Evolutionary conservation across 2,113 vertebrate species (phyloP).

Genomic region (Mesembrinibis cayennensis): DNA sequence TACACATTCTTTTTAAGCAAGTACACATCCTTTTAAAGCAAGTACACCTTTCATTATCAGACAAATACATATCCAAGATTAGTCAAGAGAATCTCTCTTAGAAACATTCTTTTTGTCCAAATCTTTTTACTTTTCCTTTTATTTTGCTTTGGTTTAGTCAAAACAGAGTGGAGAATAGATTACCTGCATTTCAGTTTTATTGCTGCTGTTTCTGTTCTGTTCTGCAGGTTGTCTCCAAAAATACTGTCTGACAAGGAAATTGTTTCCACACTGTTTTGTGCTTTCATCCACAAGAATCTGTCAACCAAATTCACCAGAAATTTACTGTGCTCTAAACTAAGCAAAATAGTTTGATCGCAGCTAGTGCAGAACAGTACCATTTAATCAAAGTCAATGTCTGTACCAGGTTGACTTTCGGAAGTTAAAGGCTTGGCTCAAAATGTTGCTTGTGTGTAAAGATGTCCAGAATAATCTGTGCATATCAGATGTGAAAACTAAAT

Average conservation of each 20-base stretch:
- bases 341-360: background rate
- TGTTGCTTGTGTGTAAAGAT: background rate
- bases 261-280: background rate
- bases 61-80: background rate
- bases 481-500: background rate
- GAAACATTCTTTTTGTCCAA: background rate
- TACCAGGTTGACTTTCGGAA: background rate
- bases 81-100: background rate
- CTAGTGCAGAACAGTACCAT: background rate
- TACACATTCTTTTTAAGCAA: background rate
- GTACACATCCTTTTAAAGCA: background rate
- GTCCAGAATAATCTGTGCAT: background rate
- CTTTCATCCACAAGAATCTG: background rate
- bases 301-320: background rate
- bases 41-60: background rate
- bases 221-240: slow-evolving; percentile 7
- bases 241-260: slow-evolving; percentile 33
- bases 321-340: background rate
- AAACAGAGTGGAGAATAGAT: background rate
- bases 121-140: background rate
- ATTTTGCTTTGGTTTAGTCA: background rate
- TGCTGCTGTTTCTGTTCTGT: background rate
- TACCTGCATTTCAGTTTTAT: background rate
- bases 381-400: background rate
- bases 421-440: background rate